Evolutionary conservation across 2,888 invertebrate species (phyloP).

Genomic region (Pyralis farinalis): DNA sequence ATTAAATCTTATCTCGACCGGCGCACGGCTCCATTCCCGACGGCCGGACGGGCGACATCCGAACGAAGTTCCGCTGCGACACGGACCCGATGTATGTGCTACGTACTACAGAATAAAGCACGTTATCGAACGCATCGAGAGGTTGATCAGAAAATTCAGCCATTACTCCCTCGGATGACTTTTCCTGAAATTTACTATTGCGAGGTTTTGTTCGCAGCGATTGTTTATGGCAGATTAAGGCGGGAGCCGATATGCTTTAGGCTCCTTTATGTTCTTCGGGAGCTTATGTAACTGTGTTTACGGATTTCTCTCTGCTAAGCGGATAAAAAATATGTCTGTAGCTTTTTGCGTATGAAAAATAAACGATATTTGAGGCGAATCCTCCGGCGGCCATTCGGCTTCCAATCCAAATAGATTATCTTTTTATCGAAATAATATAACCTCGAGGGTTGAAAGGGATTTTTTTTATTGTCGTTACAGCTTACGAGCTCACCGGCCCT

Average conservation of each 20-base stretch:
- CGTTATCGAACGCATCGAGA: constrained; percentile 10
- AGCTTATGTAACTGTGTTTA: constrained; percentile 44
- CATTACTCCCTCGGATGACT: constrained; percentile 59
- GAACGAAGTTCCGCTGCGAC: no score
- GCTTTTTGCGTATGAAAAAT: constrained; percentile 44
- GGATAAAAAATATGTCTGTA: constrained; percentile 52
- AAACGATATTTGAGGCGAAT: constrained; percentile 32
- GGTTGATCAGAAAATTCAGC: constrained; percentile 47
- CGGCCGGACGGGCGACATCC: no score
- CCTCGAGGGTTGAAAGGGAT: not conserved
- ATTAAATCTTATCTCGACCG: no score
- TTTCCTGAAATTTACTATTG: constrained; percentile 53
- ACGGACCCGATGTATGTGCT: no score
- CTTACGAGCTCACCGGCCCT: not conserved
- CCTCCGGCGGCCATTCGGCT: constrained; percentile 17
- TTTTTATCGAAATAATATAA: constrained; percentile 34
- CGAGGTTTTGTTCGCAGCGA: constrained; percentile 52
- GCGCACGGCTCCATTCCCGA: no score
- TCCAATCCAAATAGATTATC: constrained; percentile 29
- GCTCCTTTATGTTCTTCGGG: constrained; percentile 40
- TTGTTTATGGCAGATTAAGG: constrained; percentile 65
- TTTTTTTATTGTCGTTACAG: not conserved
- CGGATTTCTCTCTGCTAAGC: constrained; percentile 44
- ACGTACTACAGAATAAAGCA: constrained; percentile 8
- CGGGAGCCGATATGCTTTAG: constrained; percentile 45